phyloP scores from a whole-genome alignment of 2,797 vertebrate species.

The Neoniphon sammara region DNA sequence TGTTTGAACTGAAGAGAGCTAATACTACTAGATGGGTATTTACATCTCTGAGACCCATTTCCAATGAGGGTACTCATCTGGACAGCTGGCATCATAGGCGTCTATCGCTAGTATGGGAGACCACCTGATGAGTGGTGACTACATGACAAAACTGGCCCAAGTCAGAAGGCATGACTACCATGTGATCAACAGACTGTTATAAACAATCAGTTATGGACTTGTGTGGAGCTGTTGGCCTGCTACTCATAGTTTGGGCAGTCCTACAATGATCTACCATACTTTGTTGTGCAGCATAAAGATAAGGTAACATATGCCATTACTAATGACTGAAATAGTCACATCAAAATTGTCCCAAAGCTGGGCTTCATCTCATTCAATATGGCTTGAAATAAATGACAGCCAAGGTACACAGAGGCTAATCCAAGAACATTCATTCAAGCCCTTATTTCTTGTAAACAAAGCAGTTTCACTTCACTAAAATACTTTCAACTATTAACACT shows the following conservation, averaged over 20 bases:
- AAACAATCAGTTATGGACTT: constrained; percentile 7
- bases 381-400: not conserved
- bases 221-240: not conserved
- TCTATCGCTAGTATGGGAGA: not conserved
- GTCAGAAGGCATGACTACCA: constrained; percentile 27
- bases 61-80: not conserved
- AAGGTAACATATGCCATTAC: not conserved
- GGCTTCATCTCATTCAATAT: not conserved
- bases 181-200: constrained; percentile 28
- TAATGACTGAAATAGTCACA: not conserved
- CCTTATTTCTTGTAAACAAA: constrained; percentile 33
- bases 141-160: constrained; percentile 3
- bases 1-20: too few species aligned
- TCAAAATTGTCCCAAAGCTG: not conserved
- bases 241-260: not conserved
- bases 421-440: not conserved
- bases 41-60: not conserved
- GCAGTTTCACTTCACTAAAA: too few species aligned
- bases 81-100: not conserved
- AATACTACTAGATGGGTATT: not conserved
- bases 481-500: not conserved
- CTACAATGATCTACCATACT: not conserved
- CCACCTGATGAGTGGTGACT: not conserved
- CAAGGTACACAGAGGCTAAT: constrained; percentile 13
- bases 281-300: not conserved